Base-by-base conservation (phyloP, 2,113 vertebrate species). In the Eolophus roseicapilla region DNA sequence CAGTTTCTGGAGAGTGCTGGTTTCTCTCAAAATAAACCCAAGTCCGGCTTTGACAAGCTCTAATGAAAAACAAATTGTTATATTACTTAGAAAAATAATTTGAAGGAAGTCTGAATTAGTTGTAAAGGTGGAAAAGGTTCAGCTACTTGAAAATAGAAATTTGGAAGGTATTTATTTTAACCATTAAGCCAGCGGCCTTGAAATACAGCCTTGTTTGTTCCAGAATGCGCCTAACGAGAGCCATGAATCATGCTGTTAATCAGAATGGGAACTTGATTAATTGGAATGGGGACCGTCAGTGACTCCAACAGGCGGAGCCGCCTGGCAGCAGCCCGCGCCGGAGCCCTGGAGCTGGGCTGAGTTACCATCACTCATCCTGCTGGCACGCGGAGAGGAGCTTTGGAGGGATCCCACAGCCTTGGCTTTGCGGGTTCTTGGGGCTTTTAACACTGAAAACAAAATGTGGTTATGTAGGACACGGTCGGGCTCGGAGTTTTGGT, bases 61-160 rank as follows among this genome's bases (percentile, higher is more conserved):
- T 93, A 95, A 97, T 95, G 91, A 97, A 97, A 97, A 98, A 95
- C 97, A 96, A 94, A 95, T 96, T 92, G 93, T 97, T 96, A 86
- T 88, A 96, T 96, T 97, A 95, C 96, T 96, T 93, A 92, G 95
- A 93, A 95, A 96, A 97, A 94, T 94, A 96, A 97, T 94, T 96
- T 90, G 94, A 94, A 96, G 96, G 94, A 97, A 95, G 96, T 91
- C 70, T 95, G 97, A 95, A 90, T 93, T 96, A 91, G 91, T 94
- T 84, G 93, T 93, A 82, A 93, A 79, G 93, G 93, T 92, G 93
- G 91, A 93, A 95, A 96, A 87, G 95, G 96, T 94, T 97, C 92
- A 94, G 94, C 95, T 95, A 95, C 97, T 96, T 93, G 93, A 85
- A 96, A 94, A 84, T 73, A 90, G 91, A 87, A 81, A 68, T 93